Base-by-base conservation (phyloP, 2,888 invertebrate species). In the Miltochrista miniata region DNA sequence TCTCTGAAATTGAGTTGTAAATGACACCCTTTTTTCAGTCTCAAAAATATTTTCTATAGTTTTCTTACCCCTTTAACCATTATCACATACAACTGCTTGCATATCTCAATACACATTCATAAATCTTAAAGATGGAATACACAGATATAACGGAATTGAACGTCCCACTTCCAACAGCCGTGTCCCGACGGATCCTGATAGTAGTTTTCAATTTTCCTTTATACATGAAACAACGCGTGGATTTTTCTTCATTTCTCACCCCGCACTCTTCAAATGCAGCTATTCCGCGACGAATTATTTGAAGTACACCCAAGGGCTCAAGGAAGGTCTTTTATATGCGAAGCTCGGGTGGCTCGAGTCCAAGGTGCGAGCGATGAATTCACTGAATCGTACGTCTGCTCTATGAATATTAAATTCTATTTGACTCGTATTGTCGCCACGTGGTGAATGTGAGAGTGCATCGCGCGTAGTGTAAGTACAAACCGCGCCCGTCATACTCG, bases 331-430 rank as follows among this genome's bases (percentile, higher is more conserved):
- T 89, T 89, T 86, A 86, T 87, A 88, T 89, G 86, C 85, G 83
- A 77, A 76, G 74, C 87, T 80, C 74, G 83, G 83, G 86, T 84
- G 76, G 74, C 87, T 80, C 73, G 83, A 83, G 86, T 84, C 84
- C 79, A 83, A 88, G 90, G 89, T 86, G 87, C 83, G 86, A 83
- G 76, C 87, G 80, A 86, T 86, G 89, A 85, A 87, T 90, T 91
- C 90, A 87, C 81, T 87, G 89, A 90, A 89, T 90, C 85, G 87
- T 85, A 87, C 82, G 87, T 82, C 83, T 81, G 76, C 83, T 87
- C 90, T 88, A 90, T 90, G 89, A 90, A 90, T 90, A 89, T 89
- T 89, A 90, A 89, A 89, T 87, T 88, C 79, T 86, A 90, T 90
- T 89, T 87, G 85, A 82, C 79, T 79, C 81, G 81, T 77, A 88